Base-by-base conservation (phyloP, 2,797 vertebrate species). In the Clarias laeviceps region DNA sequence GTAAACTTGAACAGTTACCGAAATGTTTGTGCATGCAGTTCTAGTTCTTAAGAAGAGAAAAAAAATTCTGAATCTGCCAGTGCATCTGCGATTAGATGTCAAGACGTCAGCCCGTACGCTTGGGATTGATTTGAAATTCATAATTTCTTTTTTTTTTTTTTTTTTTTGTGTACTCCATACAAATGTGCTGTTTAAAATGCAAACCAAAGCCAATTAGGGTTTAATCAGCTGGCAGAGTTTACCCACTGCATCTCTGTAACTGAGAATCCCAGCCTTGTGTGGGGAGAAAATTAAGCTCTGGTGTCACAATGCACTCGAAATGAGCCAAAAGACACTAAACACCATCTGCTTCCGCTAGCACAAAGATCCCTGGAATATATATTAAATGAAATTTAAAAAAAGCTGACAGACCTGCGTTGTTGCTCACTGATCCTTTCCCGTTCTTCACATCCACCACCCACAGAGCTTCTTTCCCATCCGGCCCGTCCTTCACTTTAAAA, bases 381-480 rank as follows among this genome's bases (percentile, higher is more conserved):
- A 37, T 34, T 22, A 24, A 24, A 9, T 0, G 7, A 24, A 0
- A 6, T 37, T 37, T 3, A 34, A 18, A 54, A 18, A 34, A 59
- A 12, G 3, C 5, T 24, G 62, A 93, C 95, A 88, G 74, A 99
- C 98, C 97, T 94, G 96, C 89, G 83, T 97, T 95, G 72, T 91
- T 89, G 88, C 88, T 93, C 85, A 99, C 96, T 0, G 96, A 97
- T n/a, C 98, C 98, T 90, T 93, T 97, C 73, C 97, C 97, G 0
- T 97, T 98, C 91, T 99, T 99, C 91, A 97, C 97, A 59, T 99
- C 98, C 37, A 99, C 97, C 0, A 98, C 70, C 98, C 98, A 99
- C n/a, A 95, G 95, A 4, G 95, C 97, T 90, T 98, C 96, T 89
- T 95, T 96, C 65, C 97, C 98, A 0, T 81, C 95, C 0, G 98